These are phyloP conservation scores for Cepaea hortensis DNA, from an alignment of 2,888 invertebrate genomes.

Conservation along the genomic window DNA sequence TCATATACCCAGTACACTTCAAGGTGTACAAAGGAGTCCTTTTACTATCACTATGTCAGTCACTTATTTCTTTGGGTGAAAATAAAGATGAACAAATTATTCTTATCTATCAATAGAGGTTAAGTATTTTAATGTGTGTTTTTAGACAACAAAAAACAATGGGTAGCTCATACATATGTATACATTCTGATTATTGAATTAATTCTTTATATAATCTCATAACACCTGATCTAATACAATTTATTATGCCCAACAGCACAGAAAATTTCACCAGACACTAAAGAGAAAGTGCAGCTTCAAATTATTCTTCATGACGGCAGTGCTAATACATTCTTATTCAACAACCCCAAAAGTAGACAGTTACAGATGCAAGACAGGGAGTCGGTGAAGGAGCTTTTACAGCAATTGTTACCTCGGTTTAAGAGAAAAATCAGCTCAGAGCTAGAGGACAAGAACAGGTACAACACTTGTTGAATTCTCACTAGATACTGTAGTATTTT, in stretches of 20 bases:
- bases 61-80: no score
- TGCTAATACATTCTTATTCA: conserved; percentile 97
- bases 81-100: no score
- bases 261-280: conserved; percentile 95
- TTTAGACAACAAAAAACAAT: no score
- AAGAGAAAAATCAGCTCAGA: conserved; percentile 93
- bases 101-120: no score
- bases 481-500: not conserved
- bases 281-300: conserved; percentile 98
- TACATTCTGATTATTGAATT: no score
- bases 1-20: no score
- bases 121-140: no score
- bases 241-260: conserved; percentile 82
- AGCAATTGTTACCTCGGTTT: conserved; percentile 93
- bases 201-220: no score
- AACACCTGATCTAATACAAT: not conserved
- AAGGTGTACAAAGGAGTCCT: no score
- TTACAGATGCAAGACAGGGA: conserved; percentile 93
- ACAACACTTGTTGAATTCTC: conserved; percentile 58
- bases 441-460: conserved; percentile 88
- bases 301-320: conserved; percentile 94
- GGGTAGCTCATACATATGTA: no score
- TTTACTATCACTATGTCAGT: no score
- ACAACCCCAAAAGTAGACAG: conserved; percentile 88
- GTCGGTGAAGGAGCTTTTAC: conserved; percentile 92